Evolutionary conservation across 2,113 vertebrate species (phyloP).

Genomic region (Capreolus pygargus): DNA sequence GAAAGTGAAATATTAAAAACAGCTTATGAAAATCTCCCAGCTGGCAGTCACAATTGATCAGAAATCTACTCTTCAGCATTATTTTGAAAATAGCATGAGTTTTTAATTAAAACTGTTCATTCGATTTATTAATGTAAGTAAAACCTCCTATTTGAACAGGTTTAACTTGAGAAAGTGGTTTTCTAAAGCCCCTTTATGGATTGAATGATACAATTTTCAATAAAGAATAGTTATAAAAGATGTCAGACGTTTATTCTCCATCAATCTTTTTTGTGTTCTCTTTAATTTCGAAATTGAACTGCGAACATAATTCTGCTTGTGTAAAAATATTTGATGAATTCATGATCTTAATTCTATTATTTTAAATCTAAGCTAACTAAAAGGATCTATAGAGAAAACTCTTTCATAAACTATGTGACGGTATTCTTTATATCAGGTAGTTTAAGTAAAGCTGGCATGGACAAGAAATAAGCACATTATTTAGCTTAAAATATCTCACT

Average conservation of each 20-base stretch:
- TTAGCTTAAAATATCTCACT: neutral
- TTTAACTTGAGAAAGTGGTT: conserved; percentile 73
- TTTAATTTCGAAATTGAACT: conserved; percentile 64
- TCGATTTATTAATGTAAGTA: conserved; percentile 65
- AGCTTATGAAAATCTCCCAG: conserved; percentile 77
- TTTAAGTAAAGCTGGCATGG: neutral
- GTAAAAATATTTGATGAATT: conserved; percentile 54
- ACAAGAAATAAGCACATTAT: neutral
- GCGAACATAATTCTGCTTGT: conserved; percentile 51
- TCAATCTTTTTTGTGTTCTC: conserved; percentile 53
- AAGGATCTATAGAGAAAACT: neutral
- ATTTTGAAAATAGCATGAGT: conserved; percentile 71
- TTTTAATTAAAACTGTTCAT: conserved; percentile 69
- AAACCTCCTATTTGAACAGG: conserved; percentile 55
- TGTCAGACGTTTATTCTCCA: conserved; percentile 63
- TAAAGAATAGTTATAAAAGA: conserved; percentile 68
- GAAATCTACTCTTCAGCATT: conserved; percentile 69
- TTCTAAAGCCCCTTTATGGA: conserved; percentile 70
- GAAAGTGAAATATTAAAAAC: conserved; percentile 75
- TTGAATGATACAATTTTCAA: conserved; percentile 68
- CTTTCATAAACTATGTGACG: neutral
- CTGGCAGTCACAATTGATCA: conserved; percentile 77
- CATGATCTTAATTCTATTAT: conserved; percentile 31
- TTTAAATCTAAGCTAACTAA: conserved; percentile 20
- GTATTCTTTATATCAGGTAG: neutral